Base-by-base conservation (phyloP, 2,797 vertebrate species). In the Phoebastria nigripes region DNA sequence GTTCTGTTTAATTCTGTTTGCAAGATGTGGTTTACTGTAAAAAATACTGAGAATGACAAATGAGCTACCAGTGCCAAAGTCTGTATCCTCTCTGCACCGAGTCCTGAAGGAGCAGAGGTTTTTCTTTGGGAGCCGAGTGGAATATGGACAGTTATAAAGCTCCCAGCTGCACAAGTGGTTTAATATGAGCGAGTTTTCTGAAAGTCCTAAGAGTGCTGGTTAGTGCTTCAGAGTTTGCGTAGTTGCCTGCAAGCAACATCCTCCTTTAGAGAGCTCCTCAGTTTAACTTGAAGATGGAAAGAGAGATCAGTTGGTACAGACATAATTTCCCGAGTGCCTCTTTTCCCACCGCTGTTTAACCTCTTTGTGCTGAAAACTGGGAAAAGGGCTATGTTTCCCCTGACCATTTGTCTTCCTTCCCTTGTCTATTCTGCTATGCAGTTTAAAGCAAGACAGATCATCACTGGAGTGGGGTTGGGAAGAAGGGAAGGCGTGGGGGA, bases 381-480 rank as follows among this genome's bases (percentile, higher is more conserved):
- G 41, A 69, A 52, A 35, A 81, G 37, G 41, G 24, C 29, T n/a
- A n/a, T 84, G 12, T 81, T 92, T 92, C 58, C 58, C 49, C 71
- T 71, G 51, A 67, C 87, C 35, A 20, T 58, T 90, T 97, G 37
- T 95, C 92, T 96, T 95, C 82, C 78, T 95, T 96, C 29, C 37
- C 72, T 94, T 82, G 58, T 76, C 56, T 76, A 0, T 79, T 87
- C 46, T 66, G 41, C 52, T 67, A 0, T 63, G n/a, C 1, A 6
- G 20, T 70, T 92, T 67, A 66, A 59, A 85, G 71, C 25, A 70
- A 79, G 77, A 37, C 54, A 89, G 37, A 71, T 20, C 47, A 19
- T 66, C 19, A 2, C 21, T 73, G 74, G 33, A 49, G 67, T 21
- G 41, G 44, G 63, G 18, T 37, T 62, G 56, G 33, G 56, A 80